These are phyloP conservation scores for Rissa tridactyla DNA, from an alignment of 2,113 vertebrate genomes.

Conservation along the genomic window DNA sequence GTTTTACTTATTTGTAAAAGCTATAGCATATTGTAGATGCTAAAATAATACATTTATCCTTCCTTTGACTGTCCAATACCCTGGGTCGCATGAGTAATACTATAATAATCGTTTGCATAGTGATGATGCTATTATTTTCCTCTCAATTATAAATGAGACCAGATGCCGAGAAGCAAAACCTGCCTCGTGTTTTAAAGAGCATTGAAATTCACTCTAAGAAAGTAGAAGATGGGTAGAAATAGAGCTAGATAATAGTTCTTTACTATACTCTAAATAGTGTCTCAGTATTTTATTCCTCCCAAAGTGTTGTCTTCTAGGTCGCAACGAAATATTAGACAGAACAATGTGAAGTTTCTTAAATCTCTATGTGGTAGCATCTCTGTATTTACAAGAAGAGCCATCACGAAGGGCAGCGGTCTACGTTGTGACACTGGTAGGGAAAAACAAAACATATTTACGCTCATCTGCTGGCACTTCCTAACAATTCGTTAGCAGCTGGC, in stretches of 20 bases:
- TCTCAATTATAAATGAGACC: background rate
- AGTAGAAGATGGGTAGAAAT: background rate
- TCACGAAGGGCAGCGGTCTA: background rate
- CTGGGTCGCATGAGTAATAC: background rate
- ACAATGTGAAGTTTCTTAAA: background rate
- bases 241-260: background rate
- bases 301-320: too few species aligned
- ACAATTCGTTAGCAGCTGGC: background rate
- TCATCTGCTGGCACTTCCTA: background rate
- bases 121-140: background rate
- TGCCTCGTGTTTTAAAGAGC: background rate
- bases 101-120: background rate
- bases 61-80: background rate
- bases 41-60: background rate
- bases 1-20: background rate
- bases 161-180: background rate
- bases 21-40: background rate
- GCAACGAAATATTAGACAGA: background rate
- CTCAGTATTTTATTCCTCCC: background rate
- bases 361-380: fast-evolving
- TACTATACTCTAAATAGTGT: background rate
- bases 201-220: background rate
- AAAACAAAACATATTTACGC: background rate
- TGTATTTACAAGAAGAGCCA: background rate
- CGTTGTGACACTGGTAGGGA: background rate